phyloP scores from a whole-genome alignment of 2,888 invertebrate species.

The Andrena marginata region DNA sequence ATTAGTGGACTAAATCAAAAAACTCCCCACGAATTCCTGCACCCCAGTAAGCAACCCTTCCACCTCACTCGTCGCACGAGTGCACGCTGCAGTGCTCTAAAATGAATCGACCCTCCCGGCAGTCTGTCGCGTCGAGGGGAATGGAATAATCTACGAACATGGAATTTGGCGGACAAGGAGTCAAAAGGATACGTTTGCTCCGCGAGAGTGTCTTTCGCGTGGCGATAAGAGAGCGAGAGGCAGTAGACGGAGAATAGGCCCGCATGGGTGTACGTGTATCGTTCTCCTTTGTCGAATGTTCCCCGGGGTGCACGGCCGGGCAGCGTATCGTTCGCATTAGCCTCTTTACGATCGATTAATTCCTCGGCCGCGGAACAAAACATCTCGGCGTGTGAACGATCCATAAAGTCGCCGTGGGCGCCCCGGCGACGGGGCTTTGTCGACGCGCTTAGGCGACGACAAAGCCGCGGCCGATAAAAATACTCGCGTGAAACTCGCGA shows the following conservation, averaged over 20 bases:
- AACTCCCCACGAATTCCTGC: background rate
- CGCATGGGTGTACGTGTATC: conserved; percentile 56
- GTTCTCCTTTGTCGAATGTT: conserved; percentile 66
- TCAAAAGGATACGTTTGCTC: conserved; percentile 19
- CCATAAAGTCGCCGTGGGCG: conserved; percentile 63
- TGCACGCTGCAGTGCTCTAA: background rate
- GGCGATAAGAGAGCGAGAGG: conserved; percentile 44
- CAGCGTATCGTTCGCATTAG: conserved; percentile 67
- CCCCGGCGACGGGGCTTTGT: conserved; percentile 50
- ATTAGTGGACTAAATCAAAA: no score
- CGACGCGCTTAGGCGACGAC: conserved; percentile 47
- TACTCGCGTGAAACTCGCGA: conserved; percentile 44
- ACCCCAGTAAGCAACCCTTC: background rate
- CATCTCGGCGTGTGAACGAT: conserved; percentile 60
- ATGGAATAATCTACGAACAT: background rate
- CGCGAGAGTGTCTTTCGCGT: conserved; percentile 28
- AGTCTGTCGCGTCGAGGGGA: background rate
- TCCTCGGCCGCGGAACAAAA: conserved; percentile 66
- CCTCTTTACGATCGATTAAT: conserved; percentile 69
- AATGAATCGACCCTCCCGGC: background rate
- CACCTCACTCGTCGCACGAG: background rate
- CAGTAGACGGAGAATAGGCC: conserved; percentile 59
- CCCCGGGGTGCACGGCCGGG: conserved; percentile 52
- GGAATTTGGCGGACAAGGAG: conserved; percentile 12
- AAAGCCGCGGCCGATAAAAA: conserved; percentile 49